phyloP scores from a whole-genome alignment of 64 coral and sea anemone species.

The Montipora efflorescens region DNA sequence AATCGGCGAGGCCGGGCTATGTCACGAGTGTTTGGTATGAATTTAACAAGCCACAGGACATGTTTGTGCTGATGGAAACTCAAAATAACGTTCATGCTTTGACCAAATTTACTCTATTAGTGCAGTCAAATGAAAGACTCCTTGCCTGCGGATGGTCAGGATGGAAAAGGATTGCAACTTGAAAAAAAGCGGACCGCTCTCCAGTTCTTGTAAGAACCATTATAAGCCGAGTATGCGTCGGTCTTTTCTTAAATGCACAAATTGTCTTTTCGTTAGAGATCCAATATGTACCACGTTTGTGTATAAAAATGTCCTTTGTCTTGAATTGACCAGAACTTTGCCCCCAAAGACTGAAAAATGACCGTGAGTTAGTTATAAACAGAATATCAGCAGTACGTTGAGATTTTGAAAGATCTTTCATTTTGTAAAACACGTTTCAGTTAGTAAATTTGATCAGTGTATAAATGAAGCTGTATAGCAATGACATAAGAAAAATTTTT shows the following conservation, averaged over 20 bases:
- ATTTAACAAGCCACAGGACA: background rate
- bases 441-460: background rate
- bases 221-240: no score
- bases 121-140: background rate
- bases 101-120: background rate
- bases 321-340: no score
- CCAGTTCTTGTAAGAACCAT: background rate
- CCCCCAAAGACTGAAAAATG: no score
- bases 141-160: background rate
- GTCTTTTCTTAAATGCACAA: no score
- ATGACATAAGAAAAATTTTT: background rate
- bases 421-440: no score
- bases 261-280: no score
- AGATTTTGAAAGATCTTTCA: no score
- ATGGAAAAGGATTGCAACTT: background rate
- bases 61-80: background rate
- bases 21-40: background rate
- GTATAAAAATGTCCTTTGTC: no score
- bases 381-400: no score
- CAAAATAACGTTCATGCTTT: background rate
- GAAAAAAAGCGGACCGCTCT: background rate
- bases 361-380: no score
- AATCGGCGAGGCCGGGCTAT: background rate
- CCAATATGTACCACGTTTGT: no score
- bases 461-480: no score